Conservation (phyloP, 2,888 invertebrate genomes). For the Conops quadrifasciatus region DNA sequence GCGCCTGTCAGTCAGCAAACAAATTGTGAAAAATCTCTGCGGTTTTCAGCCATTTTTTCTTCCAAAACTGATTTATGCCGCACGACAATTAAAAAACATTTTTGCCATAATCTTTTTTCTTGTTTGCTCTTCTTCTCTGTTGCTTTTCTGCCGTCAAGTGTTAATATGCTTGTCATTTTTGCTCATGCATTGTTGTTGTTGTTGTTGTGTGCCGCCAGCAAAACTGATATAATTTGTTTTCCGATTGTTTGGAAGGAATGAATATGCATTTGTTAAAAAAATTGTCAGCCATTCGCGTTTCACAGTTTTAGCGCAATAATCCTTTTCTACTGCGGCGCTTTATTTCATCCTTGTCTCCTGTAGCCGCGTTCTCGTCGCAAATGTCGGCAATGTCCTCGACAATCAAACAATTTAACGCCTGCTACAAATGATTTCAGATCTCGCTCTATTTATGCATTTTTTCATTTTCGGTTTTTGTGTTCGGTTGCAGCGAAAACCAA, state of each 20-base stretch:
- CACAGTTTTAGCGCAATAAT: too few relatives aligned
- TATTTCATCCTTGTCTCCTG: background rate
- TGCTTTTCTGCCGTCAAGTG: background rate
- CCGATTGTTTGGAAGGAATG: too few relatives aligned
- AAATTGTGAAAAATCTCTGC: conserved; percentile 24
- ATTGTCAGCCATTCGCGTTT: too few relatives aligned
- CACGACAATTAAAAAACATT: conserved; percentile 19
- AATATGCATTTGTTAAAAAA: too few relatives aligned
- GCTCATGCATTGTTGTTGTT: background rate
- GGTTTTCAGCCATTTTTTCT: conserved; percentile 18
- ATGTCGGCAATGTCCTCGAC: background rate
- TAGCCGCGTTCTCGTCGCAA: background rate
- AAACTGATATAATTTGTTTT: too few relatives aligned
- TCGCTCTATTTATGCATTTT: background rate
- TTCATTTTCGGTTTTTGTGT: background rate
- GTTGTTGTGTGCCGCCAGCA: background rate
- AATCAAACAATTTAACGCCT: conserved; percentile 4
- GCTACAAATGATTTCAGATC: background rate
- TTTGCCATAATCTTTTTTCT: conserved; percentile 20
- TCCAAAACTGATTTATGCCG: conserved; percentile 29
- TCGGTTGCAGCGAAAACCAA: too few relatives aligned
- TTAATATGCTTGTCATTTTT: background rate
- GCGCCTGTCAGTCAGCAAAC: conserved; percentile 4
- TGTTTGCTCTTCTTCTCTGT: conserved; percentile 39
- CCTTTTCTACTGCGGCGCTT: too few relatives aligned